Evolutionary conservation across 1,140 invertebrate genomes (phyloP).

Genomic region (Zaprionus ornatus): DNA sequence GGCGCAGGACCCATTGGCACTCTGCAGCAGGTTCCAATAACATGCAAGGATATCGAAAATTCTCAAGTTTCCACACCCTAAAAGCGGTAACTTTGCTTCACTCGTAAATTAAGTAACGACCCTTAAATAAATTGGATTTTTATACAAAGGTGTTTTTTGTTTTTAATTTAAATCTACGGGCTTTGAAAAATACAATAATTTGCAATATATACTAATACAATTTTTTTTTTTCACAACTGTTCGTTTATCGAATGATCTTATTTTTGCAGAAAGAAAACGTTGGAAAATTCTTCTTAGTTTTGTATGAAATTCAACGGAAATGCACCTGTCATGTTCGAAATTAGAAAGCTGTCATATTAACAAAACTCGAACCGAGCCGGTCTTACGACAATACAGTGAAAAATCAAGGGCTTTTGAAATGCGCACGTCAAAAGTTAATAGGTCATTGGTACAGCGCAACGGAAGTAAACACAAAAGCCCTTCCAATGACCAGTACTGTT

Average conservation of each 20-base stretch:
- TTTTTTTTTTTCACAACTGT: neutral
- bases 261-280: neutral
- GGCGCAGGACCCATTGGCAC: constrained; percentile 43
- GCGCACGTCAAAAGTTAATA: constrained; percentile 66
- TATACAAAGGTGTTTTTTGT: neutral
- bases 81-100: neutral
- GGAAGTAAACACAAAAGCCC: constrained; percentile 12
- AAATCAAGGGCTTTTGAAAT: constrained; percentile 32
- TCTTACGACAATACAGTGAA: constrained; percentile 12
- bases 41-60: constrained; percentile 62
- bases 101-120: neutral
- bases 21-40: constrained; percentile 49
- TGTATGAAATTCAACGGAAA: too few relatives aligned
- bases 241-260: neutral
- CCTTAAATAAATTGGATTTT: neutral
- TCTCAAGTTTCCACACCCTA: constrained; percentile 19
- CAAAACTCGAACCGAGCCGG: too few relatives aligned
- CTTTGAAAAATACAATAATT: neutral
- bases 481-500: constrained; percentile 40
- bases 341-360: neutral
- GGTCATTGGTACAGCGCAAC: constrained; percentile 53
- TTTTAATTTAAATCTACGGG: neutral
- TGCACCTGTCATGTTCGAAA: neutral
- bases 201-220: neutral
- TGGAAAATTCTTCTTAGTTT: too few relatives aligned